These are phyloP conservation scores for Urechis unicinctus DNA, from an alignment of 2,888 invertebrate genomes.

Conservation along the genomic window DNA sequence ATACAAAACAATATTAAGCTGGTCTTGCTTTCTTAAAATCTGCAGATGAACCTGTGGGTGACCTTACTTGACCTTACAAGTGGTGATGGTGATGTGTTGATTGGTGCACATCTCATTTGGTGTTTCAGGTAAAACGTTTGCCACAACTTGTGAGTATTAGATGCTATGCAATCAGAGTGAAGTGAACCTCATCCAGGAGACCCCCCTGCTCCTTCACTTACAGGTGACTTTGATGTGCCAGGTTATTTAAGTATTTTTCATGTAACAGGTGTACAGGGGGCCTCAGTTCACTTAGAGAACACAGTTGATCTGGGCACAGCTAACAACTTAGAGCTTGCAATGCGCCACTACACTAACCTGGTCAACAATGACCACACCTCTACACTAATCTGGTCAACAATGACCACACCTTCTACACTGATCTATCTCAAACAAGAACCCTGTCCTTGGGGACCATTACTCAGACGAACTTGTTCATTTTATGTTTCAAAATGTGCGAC, in stretches of 20 bases:
- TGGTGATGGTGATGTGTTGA: no score
- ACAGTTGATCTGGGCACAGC: conserved; percentile 56
- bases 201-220: conserved; percentile 61
- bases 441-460: no score
- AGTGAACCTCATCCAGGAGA: no score
- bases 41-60: no score
- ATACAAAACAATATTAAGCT: no score
- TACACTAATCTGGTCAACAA: conserved; percentile 67
- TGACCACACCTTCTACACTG: conserved; percentile 73
- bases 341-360: conserved; percentile 81
- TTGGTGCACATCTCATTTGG: no score
- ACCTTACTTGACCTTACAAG: no score
- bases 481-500: no score
- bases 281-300: conserved; percentile 65
- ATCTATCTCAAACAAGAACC: no score
- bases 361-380: conserved; percentile 58
- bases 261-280: conserved; percentile 57
- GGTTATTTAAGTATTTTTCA: background rate
- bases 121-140: conserved; percentile 54
- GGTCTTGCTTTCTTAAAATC: no score
- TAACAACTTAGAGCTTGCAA: conserved; percentile 79
- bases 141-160: conserved; percentile 81
- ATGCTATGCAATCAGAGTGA: conserved; percentile 54
- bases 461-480: no score
- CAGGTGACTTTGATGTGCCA: conserved; percentile 67